Evolutionary conservation across 1,140 invertebrate genomes (phyloP), one percentile per base, ranked within the genome.

Genomic region (Euura lappo): DNA sequence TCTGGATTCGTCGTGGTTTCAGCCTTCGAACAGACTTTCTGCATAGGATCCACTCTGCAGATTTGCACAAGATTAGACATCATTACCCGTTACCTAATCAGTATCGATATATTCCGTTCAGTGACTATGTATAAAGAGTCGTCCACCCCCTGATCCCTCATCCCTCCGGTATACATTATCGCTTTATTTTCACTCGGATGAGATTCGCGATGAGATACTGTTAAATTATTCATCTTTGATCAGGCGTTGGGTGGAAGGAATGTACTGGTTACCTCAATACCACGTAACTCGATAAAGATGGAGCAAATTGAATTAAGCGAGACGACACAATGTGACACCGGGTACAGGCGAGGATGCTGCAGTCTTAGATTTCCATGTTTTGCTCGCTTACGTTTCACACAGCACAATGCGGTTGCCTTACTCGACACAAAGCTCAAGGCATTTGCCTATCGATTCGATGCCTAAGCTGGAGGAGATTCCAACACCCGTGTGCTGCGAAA

Each of bases 401-500:
- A 28, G 28, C 28, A 28, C 28, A 28, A 28, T 28, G 6, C 77
- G 75, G 74, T 77, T 84, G 77, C 78, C 78, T 60, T 60, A 8
- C 8, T n/a, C 13, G 51, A 60, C 51, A 60, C 51, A 6, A 60
- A 11, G 51, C 6, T 60, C 6, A 8, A n/a, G 10, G 51, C 51
- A 28, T 28, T 28, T 28, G 28, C 28, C 28, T 28, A 28, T 28
- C 28, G 28, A 28, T n/a, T 60, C 51, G 51, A 60, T 60, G 1
- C 51, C 51, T 60, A n/a, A 5, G 51, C 51, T n/a, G 8, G 51
- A 60, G 51, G 28, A 28, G 28, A 11, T n/a, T 60, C 6, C 4
- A n/a, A 60, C 13, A 6, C 51, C 51, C 3, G 51, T 60, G 51
- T 60, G 51, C 51, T 60, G 79, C 79, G 81, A 84, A 84, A 85